These are phyloP conservation scores for Aphaenogaster ashmeadi DNA, from an alignment of 1,140 invertebrate species.

Conservation along the genomic window DNA sequence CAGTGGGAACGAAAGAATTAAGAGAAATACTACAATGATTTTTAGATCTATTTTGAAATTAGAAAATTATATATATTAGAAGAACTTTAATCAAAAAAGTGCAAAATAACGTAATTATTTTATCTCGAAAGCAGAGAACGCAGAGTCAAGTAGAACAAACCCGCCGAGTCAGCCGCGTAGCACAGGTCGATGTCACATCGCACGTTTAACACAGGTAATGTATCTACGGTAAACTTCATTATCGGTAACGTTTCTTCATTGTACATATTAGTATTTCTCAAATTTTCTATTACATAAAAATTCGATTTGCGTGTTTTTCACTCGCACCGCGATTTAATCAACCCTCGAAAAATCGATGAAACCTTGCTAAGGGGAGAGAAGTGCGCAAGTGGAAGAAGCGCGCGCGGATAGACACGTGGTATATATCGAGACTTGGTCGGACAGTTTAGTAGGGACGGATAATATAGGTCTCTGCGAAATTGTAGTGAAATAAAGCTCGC, in stretches of 20 bases:
- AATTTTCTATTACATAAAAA: neutral
- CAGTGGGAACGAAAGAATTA: neutral
- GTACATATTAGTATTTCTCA: neutral
- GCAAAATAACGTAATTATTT: neutral
- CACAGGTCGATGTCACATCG: neutral
- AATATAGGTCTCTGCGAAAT: conserved; percentile 34
- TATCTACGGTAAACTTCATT: conserved; percentile 51
- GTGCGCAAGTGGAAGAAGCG: neutral
- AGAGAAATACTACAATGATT: neutral
- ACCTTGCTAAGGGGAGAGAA: neutral
- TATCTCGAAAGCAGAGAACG: conserved; percentile 39
- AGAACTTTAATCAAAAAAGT: neutral
- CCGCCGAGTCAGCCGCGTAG: conserved; percentile 10
- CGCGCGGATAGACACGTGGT: neutral
- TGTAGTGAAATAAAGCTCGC: neutral
- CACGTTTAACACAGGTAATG: conserved; percentile 4
- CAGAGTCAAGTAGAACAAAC: conserved; percentile 60
- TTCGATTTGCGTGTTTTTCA: neutral
- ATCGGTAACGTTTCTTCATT: conserved; percentile 3
- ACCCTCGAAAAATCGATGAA: neutral
- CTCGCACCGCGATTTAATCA: neutral
- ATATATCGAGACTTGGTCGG: neutral
- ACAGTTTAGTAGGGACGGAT: conserved; percentile 15
- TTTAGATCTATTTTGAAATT: neutral
- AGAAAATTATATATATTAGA: neutral